Percentiles rank a stretch among this genome's conserved stretches.
Evolutionary conservation across 2,888 invertebrate genomes (phyloP).

Genomic region (Stomorhina lunata): DNA sequence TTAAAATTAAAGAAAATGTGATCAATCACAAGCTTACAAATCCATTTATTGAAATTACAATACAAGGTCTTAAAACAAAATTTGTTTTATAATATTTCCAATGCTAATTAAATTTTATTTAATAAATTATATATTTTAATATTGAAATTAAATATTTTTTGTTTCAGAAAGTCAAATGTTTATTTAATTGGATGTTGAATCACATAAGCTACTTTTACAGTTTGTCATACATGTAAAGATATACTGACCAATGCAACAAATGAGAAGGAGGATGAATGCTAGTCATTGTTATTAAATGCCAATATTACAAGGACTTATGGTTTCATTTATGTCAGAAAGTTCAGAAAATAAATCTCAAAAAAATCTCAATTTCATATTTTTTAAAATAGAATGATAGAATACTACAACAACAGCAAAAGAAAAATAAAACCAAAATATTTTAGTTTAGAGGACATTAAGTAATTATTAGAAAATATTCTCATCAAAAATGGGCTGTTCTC

Average conservation of each 20-base stretch:
- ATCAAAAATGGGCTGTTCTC: conserved; percentile 74
- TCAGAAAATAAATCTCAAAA: background rate
- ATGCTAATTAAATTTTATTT: no score
- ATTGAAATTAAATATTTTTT: no score
- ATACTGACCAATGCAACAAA: background rate
- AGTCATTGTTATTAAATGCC: no score
- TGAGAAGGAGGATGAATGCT: background rate
- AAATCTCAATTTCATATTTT: background rate
- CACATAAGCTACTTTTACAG: background rate
- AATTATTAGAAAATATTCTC: background rate
- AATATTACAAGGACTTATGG: background rate
- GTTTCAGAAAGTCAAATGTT: background rate
- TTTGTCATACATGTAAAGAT: background rate
- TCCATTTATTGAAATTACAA: no score
- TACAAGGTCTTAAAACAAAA: no score
- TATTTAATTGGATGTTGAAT: background rate
- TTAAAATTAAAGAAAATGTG: no score
- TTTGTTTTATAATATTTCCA: no score
- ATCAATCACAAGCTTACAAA: no score
- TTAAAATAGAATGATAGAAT: background rate
- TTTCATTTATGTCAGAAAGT: background rate
- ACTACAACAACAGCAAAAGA: background rate
- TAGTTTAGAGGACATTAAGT: background rate
- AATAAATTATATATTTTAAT: no score
- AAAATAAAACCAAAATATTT: background rate